Conservation (phyloP, 2,113 vertebrate genomes). For the Bubo blakistoni region DNA sequence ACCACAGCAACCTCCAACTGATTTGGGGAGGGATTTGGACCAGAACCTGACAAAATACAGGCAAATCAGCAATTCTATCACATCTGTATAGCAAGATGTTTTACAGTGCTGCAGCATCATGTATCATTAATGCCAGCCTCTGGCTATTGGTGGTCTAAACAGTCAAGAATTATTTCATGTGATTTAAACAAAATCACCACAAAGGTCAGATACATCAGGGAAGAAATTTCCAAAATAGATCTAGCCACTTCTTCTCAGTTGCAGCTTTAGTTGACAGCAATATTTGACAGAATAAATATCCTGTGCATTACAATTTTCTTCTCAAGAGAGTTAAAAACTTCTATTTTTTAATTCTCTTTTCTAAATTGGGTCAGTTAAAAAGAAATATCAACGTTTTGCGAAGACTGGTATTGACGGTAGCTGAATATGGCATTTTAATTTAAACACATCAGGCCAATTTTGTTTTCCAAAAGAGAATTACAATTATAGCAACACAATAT, state of each 20-base stretch:
- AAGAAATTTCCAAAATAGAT: not conserved
- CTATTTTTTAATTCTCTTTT: not conserved
- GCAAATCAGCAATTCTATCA: not conserved
- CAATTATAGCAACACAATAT: not conserved
- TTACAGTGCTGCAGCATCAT: not conserved
- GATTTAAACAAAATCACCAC: not conserved
- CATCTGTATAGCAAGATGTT: not conserved
- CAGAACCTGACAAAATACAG: not conserved
- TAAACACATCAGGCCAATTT: not conserved
- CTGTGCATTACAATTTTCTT: not conserved
- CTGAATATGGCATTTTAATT: not conserved
- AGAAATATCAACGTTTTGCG: not conserved
- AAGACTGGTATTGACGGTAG: not conserved
- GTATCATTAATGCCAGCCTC: not conserved
- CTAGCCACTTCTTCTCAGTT: not conserved
- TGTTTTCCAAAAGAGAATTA: not conserved
- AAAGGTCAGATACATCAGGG: not conserved
- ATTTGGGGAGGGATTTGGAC: not conserved
- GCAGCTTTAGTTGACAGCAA: not conserved
- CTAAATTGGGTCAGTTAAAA: not conserved
- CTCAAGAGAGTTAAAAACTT: not conserved
- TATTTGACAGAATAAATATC: not conserved
- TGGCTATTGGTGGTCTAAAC: not conserved
- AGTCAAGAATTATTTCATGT: not conserved
- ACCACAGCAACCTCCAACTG: not conserved